Evolutionary conservation across 2,888 invertebrate species (phyloP), one percentile per base, ranked within the genome.

Genomic region (Rotaria sp.): DNA sequence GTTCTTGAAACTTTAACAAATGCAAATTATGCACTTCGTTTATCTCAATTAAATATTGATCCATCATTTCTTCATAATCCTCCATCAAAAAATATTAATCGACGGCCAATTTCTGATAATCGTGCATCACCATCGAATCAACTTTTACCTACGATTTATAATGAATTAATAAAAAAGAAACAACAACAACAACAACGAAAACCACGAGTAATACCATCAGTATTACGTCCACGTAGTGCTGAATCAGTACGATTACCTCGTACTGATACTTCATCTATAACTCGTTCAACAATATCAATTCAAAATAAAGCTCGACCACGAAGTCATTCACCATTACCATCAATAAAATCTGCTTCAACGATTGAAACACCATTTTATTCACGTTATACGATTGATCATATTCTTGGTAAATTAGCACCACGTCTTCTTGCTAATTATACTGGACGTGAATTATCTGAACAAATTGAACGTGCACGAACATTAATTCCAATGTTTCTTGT

Each of bases 271-370:
- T 11, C 80, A 45, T 21, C 24, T 2, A 80, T 45, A 45, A 45
- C 15, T 5, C 80, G 80, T 45, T 8, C 80, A 80, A 80, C 80
- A 3, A n/a, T 80, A 45, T 80, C 80, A 10, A 80, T 45, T 3
- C 45, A 80, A 80, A 26, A 80, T 80, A 80, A 80, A 45, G 26
- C 45, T 45, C 41, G 80, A n/a, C 45, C 80, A 45, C 41, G 80
- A 26, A 80, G 80, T n/a, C 80, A 80, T 80, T 80, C 80, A 45
- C 80, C 80, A 80, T 80, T 80, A 45, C 80, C 80, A 45, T 45
- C 80, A 1, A 11, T 45, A 26, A 80, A 13, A 80, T 45, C 80
- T 2, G 26, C 80, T n/a, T 45, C 80, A 45, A 35, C 67, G 2
- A 67, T 67, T 21, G 67, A 67, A 67, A 45, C 80, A 45, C 80